A percentile compares a stretch with the other conserved stretches of the same genome.
Conservation (phyloP, 2,113 vertebrate genomes). For the Brevimyrus niger region DNA sequence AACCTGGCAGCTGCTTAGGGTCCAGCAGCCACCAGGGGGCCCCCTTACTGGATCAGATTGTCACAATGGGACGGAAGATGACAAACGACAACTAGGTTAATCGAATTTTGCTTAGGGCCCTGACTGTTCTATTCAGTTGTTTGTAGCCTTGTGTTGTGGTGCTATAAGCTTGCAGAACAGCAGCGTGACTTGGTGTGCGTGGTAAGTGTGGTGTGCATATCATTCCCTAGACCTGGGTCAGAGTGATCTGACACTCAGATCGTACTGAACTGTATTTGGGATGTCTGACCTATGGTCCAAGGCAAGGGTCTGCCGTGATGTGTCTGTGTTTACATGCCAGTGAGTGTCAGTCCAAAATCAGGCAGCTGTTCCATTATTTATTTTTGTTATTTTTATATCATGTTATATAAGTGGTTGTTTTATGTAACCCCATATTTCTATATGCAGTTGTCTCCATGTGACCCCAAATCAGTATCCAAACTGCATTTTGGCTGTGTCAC, state of each 20-base stretch:
- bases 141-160: neutral
- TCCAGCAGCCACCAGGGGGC: neutral
- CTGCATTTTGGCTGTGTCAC: neutral
- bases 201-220: neutral
- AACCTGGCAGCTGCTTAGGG: neutral
- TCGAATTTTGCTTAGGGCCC: neutral
- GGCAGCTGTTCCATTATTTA: neutral
- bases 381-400: neutral
- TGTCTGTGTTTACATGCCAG: neutral
- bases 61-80: neutral
- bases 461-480: neutral
- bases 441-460: neutral
- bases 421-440: neutral
- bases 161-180: neutral
- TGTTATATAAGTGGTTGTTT: neutral
- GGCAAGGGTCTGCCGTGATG: neutral
- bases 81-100: neutral
- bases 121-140: neutral
- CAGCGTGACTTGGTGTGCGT: neutral
- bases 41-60: neutral
- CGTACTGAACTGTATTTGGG: neutral
- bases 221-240: neutral
- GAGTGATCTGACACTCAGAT: neutral
- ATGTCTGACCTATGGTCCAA: neutral
- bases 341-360: neutral